Conservation (phyloP, 2,113 vertebrate genomes). For the crab-eating macaque (Macaca fascicularis) region DNA sequence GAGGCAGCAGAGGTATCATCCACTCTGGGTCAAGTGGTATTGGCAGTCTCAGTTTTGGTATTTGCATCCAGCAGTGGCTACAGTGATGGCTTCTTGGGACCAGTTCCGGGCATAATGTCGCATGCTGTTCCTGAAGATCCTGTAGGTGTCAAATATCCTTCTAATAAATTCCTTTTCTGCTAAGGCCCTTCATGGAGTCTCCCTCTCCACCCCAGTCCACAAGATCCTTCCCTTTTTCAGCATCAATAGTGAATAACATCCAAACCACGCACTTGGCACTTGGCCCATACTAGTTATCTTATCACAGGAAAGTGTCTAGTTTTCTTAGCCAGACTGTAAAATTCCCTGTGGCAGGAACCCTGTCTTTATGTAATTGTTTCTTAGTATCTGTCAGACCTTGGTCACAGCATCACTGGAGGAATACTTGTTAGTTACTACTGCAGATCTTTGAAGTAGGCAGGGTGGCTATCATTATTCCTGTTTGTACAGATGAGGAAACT, state of each 20-base stretch:
- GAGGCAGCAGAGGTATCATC: background rate
- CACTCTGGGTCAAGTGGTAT: background rate
- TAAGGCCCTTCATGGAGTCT: background rate
- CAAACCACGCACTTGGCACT: background rate
- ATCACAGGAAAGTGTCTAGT: background rate
- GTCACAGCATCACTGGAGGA: background rate
- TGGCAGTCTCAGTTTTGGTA: background rate
- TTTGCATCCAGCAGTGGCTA: background rate
- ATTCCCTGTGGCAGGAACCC: background rate
- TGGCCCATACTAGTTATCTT: background rate
- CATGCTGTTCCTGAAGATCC: background rate
- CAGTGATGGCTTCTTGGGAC: background rate
- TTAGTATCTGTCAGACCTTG: background rate
- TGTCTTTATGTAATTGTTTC: background rate
- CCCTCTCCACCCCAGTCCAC: background rate
- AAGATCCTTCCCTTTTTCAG: background rate
- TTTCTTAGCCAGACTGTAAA: slow-evolving; percentile 8
- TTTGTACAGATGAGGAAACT: background rate
- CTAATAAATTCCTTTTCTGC: background rate
- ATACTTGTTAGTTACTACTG: slow-evolving; percentile 8
- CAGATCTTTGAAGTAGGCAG: background rate
- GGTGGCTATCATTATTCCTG: background rate
- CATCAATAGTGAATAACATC: background rate
- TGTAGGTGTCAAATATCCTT: background rate
- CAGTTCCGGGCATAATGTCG: background rate